Evolutionary conservation across 1,140 invertebrate species (phyloP).

Genomic region (Apis cerana): DNA sequence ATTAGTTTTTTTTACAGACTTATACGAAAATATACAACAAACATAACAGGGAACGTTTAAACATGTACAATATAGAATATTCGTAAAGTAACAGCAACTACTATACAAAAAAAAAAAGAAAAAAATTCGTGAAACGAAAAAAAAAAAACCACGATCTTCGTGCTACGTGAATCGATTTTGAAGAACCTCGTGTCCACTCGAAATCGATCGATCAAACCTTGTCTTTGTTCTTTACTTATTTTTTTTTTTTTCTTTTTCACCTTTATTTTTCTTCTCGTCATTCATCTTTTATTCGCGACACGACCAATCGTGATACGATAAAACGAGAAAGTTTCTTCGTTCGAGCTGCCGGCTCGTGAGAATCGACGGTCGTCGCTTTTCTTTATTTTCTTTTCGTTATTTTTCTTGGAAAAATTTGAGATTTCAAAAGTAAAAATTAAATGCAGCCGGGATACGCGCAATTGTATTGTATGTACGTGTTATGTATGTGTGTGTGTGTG

Average conservation of each 20-base stretch:
- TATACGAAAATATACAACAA: constrained; percentile 57
- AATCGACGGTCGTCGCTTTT: constrained; percentile 23
- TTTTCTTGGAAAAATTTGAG: constrained; percentile 32
- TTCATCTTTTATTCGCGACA: constrained; percentile 35
- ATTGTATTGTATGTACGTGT: constrained; percentile 49
- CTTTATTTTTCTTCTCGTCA: neutral
- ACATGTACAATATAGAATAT: constrained; percentile 53
- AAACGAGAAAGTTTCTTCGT: constrained; percentile 53
- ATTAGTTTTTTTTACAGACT: constrained; percentile 29
- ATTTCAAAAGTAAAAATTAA: constrained; percentile 66
- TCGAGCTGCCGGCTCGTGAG: constrained; percentile 23
- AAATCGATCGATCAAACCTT: constrained; percentile 23
- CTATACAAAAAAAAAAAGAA: constrained; percentile 34
- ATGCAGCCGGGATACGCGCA: constrained; percentile 71
- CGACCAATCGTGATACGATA: constrained; percentile 50
- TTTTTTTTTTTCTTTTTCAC: neutral
- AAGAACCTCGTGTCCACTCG: constrained; percentile 20
- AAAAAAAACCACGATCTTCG: constrained; percentile 19
- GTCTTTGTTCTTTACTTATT: neutral
- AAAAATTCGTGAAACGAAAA: constrained; percentile 20
- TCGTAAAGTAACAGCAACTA: constrained; percentile 47
- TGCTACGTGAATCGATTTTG: neutral
- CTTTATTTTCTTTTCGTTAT: neutral
- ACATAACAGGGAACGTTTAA: constrained; percentile 57
- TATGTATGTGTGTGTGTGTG: neutral